Conservation (phyloP, 2,888 invertebrate genomes). For the Dynastes hyllus region DNA sequence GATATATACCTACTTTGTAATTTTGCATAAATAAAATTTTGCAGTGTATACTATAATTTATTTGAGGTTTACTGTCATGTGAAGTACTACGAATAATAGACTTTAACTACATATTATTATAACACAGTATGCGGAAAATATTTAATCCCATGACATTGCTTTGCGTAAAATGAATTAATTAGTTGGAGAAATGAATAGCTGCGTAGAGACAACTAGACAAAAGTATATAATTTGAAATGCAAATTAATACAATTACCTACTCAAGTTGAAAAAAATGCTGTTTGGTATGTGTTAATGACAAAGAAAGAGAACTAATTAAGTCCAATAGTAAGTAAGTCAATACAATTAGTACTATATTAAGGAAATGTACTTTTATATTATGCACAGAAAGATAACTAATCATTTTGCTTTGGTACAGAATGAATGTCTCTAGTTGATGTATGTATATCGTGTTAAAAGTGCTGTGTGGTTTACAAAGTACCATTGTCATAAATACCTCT, state of each 20-base stretch:
- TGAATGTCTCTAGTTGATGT: no score
- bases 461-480: no score
- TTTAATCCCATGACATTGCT: background rate
- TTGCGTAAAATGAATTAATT: constrained; percentile 10
- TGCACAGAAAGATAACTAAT: no score
- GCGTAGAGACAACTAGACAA: background rate
- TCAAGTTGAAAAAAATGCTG: background rate
- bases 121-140: constrained; percentile 13
- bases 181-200: background rate
- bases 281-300: constrained; percentile 9
- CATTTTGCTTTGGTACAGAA: no score
- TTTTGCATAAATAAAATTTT: no score
- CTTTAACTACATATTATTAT: background rate
- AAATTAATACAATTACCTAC: constrained; percentile 8
- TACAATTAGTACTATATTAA: background rate
- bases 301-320: constrained; percentile 2
- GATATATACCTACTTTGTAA: no score
- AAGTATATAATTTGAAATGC: constrained; percentile 6
- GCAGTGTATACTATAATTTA: no score
- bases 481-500: no score
- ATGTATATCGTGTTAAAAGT: no score
- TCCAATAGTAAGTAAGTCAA: background rate
- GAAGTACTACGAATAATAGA: background rate
- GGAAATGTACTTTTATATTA: background rate
- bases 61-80: background rate